These are phyloP conservation scores for Euura lappo DNA, from an alignment of 1,140 invertebrate genomes.

Conservation along the genomic window DNA sequence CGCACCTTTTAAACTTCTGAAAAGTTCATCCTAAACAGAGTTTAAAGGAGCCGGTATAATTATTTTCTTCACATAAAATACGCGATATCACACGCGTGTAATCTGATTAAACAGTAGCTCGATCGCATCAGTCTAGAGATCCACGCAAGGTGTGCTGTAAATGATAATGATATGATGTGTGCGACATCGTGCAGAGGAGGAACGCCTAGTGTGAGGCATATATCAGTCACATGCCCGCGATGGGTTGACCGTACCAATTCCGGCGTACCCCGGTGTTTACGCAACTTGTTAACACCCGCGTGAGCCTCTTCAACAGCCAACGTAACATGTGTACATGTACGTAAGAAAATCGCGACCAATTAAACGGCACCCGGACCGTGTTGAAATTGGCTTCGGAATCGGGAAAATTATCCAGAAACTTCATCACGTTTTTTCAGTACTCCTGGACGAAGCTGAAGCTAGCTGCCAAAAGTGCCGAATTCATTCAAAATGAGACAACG, in stretches of 20 bases:
- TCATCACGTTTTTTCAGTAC: too few species aligned
- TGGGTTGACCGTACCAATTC: constrained; percentile 1
- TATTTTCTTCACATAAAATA: too few species aligned
- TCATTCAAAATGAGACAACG: too few species aligned
- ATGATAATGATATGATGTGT: neutral
- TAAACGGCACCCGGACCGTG: neutral
- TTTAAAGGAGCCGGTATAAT: too few species aligned
- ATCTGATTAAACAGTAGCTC: too few species aligned
- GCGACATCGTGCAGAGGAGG: neutral
- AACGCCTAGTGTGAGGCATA: neutral
- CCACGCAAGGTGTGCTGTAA: neutral
- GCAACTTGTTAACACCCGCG: neutral
- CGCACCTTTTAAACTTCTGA: too few species aligned
- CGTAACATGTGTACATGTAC: neutral
- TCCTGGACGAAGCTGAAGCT: too few species aligned
- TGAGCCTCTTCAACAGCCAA: neutral
- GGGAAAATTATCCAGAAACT: too few species aligned
- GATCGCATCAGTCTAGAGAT: neutral
- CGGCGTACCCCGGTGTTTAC: neutral
- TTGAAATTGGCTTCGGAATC: too few species aligned
- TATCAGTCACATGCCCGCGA: neutral
- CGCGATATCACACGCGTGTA: too few species aligned
- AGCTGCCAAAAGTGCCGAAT: too few species aligned
- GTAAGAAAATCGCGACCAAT: neutral
- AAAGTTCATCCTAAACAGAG: too few species aligned